These are phyloP conservation scores for Brachypalpus laphriformis DNA, from an alignment of 2,888 invertebrate genomes.

Conservation along the genomic window DNA sequence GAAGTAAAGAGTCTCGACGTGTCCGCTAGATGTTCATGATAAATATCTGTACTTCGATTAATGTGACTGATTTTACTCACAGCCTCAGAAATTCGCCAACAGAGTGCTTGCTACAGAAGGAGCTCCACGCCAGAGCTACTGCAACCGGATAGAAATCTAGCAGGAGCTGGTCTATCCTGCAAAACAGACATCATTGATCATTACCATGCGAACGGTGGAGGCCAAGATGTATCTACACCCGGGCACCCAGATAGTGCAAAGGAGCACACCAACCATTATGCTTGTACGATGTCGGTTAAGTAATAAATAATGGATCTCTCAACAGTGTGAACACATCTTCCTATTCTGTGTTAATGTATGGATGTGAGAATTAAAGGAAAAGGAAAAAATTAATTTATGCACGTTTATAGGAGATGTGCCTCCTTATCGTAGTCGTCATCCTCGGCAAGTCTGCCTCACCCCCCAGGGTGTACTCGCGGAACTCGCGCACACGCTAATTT, in stretches of 20 bases:
- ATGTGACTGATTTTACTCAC: slow-evolving; percentile 59
- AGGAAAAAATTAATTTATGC: slow-evolving; percentile 56
- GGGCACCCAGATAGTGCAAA: slow-evolving; percentile 13
- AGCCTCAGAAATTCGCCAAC: not conserved
- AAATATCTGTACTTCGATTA: slow-evolving; percentile 71
- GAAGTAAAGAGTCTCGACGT: not conserved
- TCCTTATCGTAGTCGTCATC: slow-evolving; percentile 35
- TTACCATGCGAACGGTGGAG: too few relatives aligned
- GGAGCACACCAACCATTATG: slow-evolving; percentile 48
- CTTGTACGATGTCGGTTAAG: slow-evolving; percentile 54
- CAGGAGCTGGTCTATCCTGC: slow-evolving; percentile 47
- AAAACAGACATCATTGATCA: slow-evolving; percentile 72
- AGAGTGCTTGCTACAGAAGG: not conserved
- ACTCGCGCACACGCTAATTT: slow-evolving; percentile 40
- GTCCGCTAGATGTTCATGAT: slow-evolving; percentile 48
- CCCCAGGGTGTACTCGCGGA: slow-evolving; percentile 26
- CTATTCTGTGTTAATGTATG: not conserved
- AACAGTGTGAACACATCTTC: slow-evolving; percentile 61
- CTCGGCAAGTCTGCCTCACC: not conserved
- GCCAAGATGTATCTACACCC: too few relatives aligned
- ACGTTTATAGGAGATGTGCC: not conserved
- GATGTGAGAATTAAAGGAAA: slow-evolving; percentile 43
- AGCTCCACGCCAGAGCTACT: not conserved
- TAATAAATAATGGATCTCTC: slow-evolving; percentile 71
- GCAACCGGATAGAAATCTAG: slow-evolving; percentile 9